A percentile compares a stretch with the other conserved stretches of the same genome.
These are phyloP conservation scores for Acleris cristana DNA, from an alignment of 2,888 invertebrate species.

Conservation along the genomic window DNA sequence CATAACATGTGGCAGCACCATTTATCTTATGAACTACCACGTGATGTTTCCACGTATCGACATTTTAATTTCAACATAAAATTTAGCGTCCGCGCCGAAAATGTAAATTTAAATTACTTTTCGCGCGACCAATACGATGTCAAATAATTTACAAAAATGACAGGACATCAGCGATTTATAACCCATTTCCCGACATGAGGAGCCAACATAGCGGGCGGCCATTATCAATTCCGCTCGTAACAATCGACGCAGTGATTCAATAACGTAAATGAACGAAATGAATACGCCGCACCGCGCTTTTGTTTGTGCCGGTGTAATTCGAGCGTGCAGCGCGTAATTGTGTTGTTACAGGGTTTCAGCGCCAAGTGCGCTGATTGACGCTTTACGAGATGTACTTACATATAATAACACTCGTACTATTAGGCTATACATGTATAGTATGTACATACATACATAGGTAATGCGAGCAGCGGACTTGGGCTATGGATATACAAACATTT, in stretches of 20 bases:
- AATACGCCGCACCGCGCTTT: slow-evolving; percentile 54
- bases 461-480: too few relatives aligned
- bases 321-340: slow-evolving; percentile 47
- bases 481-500: too few relatives aligned
- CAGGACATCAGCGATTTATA: slow-evolving; percentile 65
- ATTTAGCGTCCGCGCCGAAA: slow-evolving; percentile 17
- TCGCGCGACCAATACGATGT: slow-evolving; percentile 49
- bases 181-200: slow-evolving; percentile 62
- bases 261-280: slow-evolving; percentile 63
- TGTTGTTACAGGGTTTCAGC: slow-evolving; percentile 49
- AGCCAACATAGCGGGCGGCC: slow-evolving; percentile 59
- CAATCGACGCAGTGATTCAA: slow-evolving; percentile 66
- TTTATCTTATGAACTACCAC: not conserved
- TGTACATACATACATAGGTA: too few relatives aligned
- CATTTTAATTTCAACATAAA: slow-evolving; percentile 14
- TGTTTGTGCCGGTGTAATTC: slow-evolving; percentile 47
- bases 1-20: too few relatives aligned
- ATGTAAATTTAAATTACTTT: slow-evolving; percentile 37
- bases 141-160: slow-evolving; percentile 63
- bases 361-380: slow-evolving; percentile 58
- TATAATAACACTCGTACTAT: not conserved
- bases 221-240: slow-evolving; percentile 62
- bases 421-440: not conserved
- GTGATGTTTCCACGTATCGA: not conserved
- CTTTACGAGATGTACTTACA: slow-evolving; percentile 51